Conservation (phyloP, 2,888 invertebrate species). For the Synanthedon andrenaeformis region DNA sequence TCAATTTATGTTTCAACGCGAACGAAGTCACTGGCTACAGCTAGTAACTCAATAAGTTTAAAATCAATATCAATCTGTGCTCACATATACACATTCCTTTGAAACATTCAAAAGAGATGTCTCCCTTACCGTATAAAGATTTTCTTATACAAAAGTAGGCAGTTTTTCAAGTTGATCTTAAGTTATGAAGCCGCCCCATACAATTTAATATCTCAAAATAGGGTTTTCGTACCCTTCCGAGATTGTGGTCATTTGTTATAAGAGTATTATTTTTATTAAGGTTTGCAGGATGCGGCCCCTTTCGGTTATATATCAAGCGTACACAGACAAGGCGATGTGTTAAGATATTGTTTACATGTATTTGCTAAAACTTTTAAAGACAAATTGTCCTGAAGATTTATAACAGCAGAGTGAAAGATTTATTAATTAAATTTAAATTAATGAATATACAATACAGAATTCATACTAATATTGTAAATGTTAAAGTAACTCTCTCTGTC, state of each 20-base stretch:
- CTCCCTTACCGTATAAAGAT: neutral
- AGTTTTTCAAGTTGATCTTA: slow-evolving; percentile 1
- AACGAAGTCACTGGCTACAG: too few species aligned
- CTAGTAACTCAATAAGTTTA: too few species aligned
- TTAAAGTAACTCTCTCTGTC: too few species aligned
- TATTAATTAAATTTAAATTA: too few species aligned
- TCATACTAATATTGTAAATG: too few species aligned
- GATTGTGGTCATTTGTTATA: slow-evolving; percentile 1
- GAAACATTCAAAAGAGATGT: neutral
- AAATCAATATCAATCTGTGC: too few species aligned
- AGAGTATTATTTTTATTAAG: slow-evolving; percentile 1
- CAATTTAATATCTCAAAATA: slow-evolving; percentile 1
- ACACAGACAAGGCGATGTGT: neutral
- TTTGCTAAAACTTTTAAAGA: neutral
- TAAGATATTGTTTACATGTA: neutral
- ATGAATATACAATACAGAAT: too few species aligned
- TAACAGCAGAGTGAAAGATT: too few species aligned
- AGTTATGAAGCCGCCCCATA: neutral
- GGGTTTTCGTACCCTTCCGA: neutral
- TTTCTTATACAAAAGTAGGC: neutral
- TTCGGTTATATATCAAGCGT: neutral
- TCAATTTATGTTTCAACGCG: too few species aligned
- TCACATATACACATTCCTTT: too few species aligned
- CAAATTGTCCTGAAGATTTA: too few species aligned
- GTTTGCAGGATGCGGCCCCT: neutral